Conservation (phyloP, 2,797 vertebrate species). For the Coccyzus lansbergi region DNA sequence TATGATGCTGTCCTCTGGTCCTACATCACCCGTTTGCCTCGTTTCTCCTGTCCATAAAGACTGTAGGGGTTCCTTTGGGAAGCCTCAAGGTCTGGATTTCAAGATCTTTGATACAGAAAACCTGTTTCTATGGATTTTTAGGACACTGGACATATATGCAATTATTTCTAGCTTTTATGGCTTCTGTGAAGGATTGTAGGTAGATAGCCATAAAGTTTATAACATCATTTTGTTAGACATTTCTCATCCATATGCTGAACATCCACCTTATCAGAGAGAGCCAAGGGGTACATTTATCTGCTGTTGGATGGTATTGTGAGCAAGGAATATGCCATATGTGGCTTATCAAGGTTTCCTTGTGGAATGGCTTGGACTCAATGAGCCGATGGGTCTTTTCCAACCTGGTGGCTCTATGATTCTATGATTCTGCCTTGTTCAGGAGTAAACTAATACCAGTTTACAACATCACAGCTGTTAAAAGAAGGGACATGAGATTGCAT, state of each 20-base stretch:
- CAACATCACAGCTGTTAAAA: neutral
- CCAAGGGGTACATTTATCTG: neutral
- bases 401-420: no score
- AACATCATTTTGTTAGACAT: fast-evolving
- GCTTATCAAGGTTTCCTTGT: neutral
- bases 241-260: neutral
- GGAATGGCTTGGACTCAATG: neutral
- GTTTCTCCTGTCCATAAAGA: neutral
- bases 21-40: neutral
- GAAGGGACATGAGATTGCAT: neutral
- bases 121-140: neutral
- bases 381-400: no score
- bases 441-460: neutral
- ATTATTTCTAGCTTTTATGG: neutral
- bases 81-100: neutral
- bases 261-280: neutral
- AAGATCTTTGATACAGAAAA: neutral
- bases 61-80: neutral
- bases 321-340: neutral
- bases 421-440: neutral
- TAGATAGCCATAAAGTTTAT: neutral
- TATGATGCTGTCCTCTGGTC: neutral
- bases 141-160: neutral
- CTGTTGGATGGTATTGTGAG: neutral
- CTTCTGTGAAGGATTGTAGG: neutral